These are phyloP conservation scores for Todiramphus chloris DNA, from an alignment of 2,113 vertebrate genomes.

Conservation along the genomic window DNA sequence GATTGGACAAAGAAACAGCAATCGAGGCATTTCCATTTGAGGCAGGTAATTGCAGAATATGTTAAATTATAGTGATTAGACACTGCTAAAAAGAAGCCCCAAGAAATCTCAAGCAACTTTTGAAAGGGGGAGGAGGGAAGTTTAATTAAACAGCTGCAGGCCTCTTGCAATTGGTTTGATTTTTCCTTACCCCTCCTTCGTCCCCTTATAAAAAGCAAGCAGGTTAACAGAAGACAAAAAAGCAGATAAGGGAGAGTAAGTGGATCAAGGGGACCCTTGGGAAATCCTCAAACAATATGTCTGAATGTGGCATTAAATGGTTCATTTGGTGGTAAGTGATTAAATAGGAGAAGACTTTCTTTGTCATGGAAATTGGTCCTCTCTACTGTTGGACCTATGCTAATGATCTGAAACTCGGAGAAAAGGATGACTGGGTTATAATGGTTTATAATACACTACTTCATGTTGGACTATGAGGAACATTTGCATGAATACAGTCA, in stretches of 20 bases:
- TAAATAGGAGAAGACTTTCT: slow-evolving; percentile 65
- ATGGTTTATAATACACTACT: slow-evolving; percentile 41
- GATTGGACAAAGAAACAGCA: slow-evolving; percentile 71
- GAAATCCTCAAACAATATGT: slow-evolving; percentile 68
- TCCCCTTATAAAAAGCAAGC: slow-evolving; percentile 37
- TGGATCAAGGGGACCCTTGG: slow-evolving; percentile 60
- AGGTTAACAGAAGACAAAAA: slow-evolving; percentile 69
- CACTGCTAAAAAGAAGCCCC: slow-evolving; percentile 57
- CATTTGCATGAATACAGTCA: slow-evolving; percentile 49
- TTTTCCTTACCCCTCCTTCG: neutral
- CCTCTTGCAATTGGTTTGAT: slow-evolving; percentile 65
- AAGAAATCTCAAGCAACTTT: slow-evolving; percentile 73
- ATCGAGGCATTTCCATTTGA: slow-evolving; percentile 66
- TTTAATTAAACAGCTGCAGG: slow-evolving; percentile 75
- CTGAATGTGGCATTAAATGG: slow-evolving; percentile 69
- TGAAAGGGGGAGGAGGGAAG: neutral
- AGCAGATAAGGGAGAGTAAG: slow-evolving; percentile 53
- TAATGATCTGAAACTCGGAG: slow-evolving; percentile 46
- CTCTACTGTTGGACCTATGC: slow-evolving; percentile 52
- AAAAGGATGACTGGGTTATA: slow-evolving; percentile 25
- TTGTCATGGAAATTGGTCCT: slow-evolving; percentile 77
- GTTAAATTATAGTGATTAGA: slow-evolving; percentile 77
- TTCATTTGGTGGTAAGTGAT: slow-evolving; percentile 75
- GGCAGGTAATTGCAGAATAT: slow-evolving; percentile 77
- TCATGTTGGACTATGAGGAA: neutral